phyloP scores from a whole-genome alignment of 2,888 invertebrate species.

The Mesodorylaimus sp. region DNA sequence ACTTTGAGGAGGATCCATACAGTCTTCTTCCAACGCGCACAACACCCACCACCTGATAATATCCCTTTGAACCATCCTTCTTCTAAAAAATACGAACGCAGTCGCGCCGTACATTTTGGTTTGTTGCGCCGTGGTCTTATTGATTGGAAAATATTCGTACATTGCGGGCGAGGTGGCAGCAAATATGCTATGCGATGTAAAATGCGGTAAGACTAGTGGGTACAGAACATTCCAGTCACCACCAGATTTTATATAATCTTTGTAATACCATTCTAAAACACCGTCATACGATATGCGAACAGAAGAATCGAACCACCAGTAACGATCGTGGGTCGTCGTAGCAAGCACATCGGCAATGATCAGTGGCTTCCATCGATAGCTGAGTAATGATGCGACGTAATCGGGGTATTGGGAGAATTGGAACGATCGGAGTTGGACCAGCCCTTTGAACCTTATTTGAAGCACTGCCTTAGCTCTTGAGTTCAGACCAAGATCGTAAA shows the following conservation, averaged over 20 bases:
- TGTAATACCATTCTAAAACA: too few relatives aligned
- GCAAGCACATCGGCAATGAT: background rate
- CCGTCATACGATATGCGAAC: too few relatives aligned
- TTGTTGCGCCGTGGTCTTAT: background rate
- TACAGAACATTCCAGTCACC: too few relatives aligned
- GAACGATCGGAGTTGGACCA: background rate
- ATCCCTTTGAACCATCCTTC: background rate
- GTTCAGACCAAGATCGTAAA: background rate
- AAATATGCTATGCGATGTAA: background rate
- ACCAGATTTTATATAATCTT: too few relatives aligned
- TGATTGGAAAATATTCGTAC: background rate
- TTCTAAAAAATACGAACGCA: background rate
- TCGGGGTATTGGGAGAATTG: background rate
- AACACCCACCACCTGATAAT: background rate
- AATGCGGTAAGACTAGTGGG: background rate
- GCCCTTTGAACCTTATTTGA: background rate
- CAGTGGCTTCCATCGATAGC: background rate
- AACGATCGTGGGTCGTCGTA: too few relatives aligned
- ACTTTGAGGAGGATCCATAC: background rate
- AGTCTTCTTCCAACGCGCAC: background rate
- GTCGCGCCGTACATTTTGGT: background rate
- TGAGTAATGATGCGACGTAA: background rate
- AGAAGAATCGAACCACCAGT: background rate
- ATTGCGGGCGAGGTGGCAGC: background rate
- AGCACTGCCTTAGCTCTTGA: background rate